phyloP scores from a whole-genome alignment of 2,797 vertebrate species.

The Microcaecilia unicolor region DNA sequence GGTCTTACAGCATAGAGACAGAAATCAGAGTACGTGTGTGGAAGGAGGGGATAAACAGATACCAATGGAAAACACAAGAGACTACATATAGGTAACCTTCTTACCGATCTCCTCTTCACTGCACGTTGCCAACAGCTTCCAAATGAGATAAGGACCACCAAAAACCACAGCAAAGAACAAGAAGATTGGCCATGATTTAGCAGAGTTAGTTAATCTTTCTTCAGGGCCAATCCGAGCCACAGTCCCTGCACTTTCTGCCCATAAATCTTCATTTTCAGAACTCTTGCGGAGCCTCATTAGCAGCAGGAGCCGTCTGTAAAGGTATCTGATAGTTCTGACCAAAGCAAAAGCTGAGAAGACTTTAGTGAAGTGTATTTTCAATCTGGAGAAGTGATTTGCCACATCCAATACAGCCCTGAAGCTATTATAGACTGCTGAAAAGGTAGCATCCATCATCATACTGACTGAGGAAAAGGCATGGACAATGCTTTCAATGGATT shows the following conservation, averaged over 20 bases:
- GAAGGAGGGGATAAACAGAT: too few species aligned
- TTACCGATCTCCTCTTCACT: conserved; percentile 67
- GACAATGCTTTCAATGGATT: conserved; percentile 97
- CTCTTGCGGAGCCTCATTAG: conserved; percentile 69
- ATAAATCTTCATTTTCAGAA: conserved; percentile 80
- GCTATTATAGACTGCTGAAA: conserved; percentile 94
- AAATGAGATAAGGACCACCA: conserved; percentile 93
- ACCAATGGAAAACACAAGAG: too few species aligned
- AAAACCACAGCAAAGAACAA: conserved; percentile 88
- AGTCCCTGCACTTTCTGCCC: conserved; percentile 78
- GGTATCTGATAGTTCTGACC: conserved; percentile 81
- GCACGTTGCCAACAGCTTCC: conserved; percentile 81
- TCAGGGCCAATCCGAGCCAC: conserved; percentile 48
- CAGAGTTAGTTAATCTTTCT: conserved; percentile 46
- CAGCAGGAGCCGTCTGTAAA: conserved; percentile 74
- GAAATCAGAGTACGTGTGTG: too few species aligned
- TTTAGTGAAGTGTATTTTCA: conserved; percentile 87
- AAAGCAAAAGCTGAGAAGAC: conserved; percentile 91
- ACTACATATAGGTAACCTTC: too few species aligned
- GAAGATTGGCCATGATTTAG: conserved; percentile 96
- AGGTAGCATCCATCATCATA: conserved; percentile 98
- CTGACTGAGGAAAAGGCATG: conserved; percentile 91
- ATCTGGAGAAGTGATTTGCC: conserved; percentile 88
- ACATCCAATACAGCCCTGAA: conserved; percentile 93
- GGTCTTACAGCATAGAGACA: too few species aligned